Evolutionary conservation across 2,888 invertebrate genomes (phyloP), one percentile per base, ranked within the genome.

Genomic region (Argyresthia albistria): DNA sequence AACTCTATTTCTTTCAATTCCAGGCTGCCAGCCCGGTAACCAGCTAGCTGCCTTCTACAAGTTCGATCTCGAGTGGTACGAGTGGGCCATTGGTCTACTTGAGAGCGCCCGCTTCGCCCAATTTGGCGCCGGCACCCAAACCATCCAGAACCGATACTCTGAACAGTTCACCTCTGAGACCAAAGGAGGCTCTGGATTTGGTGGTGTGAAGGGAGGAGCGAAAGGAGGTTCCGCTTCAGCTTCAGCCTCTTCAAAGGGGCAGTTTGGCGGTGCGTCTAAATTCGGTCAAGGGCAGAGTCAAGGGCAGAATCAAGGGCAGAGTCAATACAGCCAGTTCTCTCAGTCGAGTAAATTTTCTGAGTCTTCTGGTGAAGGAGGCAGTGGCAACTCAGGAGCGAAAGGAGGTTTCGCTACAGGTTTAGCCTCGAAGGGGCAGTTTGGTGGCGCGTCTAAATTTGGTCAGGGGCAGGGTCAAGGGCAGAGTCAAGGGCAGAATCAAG

Each of bases 21-120:
- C 76, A 88, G 88, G 86, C 15, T 91, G 91, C 60, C 89, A 89
- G 51, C 65, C 72, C 1, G 80, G 87, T 8, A 89, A 89, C 64
- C 90, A 90, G 52, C 65, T 90, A 0, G 89, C 90, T 4, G 87
- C 83, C 1, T 91, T 91, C 81, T 87, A 86, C 73, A 90, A 89
- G 59, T 90, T 91, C 62, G 91, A 91, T 66, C 61, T 90, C 2
- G 89, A 89, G 63, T 91, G 91, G 91, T 88, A 88, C 69, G 73
- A 86, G 60, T 87, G 86, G 81, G 80, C 84, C 0, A 82, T 87
- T 35, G 83, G 87, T 0, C 64, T 84, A 0, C 67, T 77, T 9
- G 83, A 86, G 54, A 82, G 82, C 60, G 70, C 74, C 0, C 62
- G 81, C 1, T 87, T 80, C 66, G 65, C 76, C 0, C 70, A 79